A percentile compares a stretch with the other conserved stretches of the same genome.
Conservation (phyloP, 2,888 invertebrate species). For the Polylopha cassiicola region DNA sequence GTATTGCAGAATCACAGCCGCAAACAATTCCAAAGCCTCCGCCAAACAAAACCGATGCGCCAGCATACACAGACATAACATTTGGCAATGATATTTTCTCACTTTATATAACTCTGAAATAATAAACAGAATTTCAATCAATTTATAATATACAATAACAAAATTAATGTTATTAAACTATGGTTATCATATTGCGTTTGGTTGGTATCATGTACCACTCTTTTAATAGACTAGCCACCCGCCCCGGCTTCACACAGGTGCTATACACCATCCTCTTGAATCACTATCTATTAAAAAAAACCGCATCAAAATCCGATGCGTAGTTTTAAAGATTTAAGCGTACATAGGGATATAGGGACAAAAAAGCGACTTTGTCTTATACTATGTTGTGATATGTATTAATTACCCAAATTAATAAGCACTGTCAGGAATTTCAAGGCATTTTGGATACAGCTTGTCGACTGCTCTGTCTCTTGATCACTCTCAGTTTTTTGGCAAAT, state of each 20-base stretch:
- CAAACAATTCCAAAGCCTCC: constrained; percentile 58
- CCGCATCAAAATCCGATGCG: too few species aligned
- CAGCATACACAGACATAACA: constrained; percentile 58
- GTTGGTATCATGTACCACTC: too few species aligned
- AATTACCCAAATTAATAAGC: constrained; percentile 53
- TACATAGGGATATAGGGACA: too few species aligned
- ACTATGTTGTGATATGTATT: too few species aligned
- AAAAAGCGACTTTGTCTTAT: too few species aligned
- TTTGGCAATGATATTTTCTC: constrained; percentile 48
- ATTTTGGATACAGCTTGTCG: constrained; percentile 46
- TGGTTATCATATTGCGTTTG: too few species aligned
- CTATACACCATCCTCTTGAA: too few species aligned
- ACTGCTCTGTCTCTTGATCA: constrained; percentile 47
- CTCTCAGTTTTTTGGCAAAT: constrained; percentile 49
- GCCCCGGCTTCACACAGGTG: too few species aligned
- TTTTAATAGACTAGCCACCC: too few species aligned
- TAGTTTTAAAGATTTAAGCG: too few species aligned
- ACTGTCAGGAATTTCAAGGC: constrained; percentile 60
- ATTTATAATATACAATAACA: constrained; percentile 15
- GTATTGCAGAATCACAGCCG: constrained; percentile 63
- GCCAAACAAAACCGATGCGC: constrained; percentile 56
- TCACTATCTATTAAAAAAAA: too few species aligned
- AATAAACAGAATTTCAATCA: constrained; percentile 1
- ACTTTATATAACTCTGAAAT: constrained; percentile 61
- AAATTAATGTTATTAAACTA: too few species aligned